These are phyloP conservation scores for Mythimna impura DNA, from an alignment of 2,888 invertebrate species.

Conservation along the genomic window DNA sequence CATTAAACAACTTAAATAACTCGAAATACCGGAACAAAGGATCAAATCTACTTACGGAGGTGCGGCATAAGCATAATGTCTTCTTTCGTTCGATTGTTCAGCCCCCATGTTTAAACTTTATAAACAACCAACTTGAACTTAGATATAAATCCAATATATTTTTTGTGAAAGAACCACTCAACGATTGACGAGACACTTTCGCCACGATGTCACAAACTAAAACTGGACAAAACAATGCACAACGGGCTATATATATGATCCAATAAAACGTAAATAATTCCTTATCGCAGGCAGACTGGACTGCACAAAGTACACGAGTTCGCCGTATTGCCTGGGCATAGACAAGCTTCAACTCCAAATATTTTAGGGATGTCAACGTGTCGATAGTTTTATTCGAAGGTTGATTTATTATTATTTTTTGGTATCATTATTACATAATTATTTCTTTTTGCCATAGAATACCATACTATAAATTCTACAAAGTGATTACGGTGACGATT, in stretches of 20 bases:
- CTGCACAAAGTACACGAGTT: conserved; percentile 16
- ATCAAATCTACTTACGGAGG: conserved; percentile 17
- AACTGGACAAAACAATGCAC: conserved; percentile 13
- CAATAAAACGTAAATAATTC: not conserved
- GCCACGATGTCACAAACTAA: not conserved
- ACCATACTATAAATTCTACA: no score
- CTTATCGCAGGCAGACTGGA: not conserved
- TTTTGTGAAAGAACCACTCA: not conserved
- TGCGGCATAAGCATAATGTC: not conserved
- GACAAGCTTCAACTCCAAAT: conserved; percentile 19
- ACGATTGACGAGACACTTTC: not conserved
- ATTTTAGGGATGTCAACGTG: conserved; percentile 6
- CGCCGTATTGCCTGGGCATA: conserved; percentile 13
- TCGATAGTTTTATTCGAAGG: no score
- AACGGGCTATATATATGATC: conserved; percentile 2
- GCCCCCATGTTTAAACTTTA: conserved; percentile 24
- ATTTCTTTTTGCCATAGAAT: no score
- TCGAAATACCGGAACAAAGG: not conserved
- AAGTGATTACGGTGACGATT: no score
- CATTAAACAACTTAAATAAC: not conserved
- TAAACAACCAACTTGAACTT: not conserved
- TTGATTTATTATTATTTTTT: no score
- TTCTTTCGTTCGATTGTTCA: conserved; percentile 26
- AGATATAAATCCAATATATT: not conserved
- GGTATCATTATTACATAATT: no score